These are phyloP conservation scores for Oconnorella tubifera DNA, from an alignment of 2,888 invertebrate species.

Conservation along the genomic window DNA sequence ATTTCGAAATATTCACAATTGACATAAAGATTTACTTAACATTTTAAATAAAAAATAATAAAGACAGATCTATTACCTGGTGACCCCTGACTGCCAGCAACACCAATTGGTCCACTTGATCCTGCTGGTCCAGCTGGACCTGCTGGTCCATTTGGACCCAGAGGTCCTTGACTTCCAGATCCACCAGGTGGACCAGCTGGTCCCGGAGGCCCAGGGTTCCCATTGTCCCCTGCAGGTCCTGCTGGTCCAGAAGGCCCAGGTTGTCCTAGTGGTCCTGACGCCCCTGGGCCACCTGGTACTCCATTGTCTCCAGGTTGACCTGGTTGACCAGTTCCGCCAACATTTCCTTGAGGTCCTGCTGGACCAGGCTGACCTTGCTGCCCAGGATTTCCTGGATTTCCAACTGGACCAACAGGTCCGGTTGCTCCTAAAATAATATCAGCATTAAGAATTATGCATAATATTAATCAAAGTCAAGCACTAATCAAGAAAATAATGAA, in stretches of 20 bases:
- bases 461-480: background rate
- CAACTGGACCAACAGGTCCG: constrained; percentile 16
- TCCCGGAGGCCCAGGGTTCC: constrained; percentile 10
- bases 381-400: constrained; percentile 35
- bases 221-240: constrained; percentile 6
- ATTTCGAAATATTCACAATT: background rate
- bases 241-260: constrained; percentile 10
- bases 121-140: constrained; percentile 17
- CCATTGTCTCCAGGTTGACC: constrained; percentile 56
- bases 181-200: constrained; percentile 19
- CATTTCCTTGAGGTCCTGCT: constrained; percentile 31
- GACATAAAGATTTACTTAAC: background rate
- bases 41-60: background rate
- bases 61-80: constrained; percentile 4
- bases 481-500: too few species aligned
- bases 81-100: constrained; percentile 24
- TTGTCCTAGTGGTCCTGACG: constrained; percentile 19
- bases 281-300: constrained; percentile 11
- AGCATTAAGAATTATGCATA: background rate
- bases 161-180: constrained; percentile 23
- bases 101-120: constrained; percentile 25
- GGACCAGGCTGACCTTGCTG: constrained; percentile 31
- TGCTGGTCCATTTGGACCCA: constrained; percentile 23
- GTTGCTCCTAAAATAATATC: constrained; percentile 9
- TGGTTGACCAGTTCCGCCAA: constrained; percentile 50